Evolutionary conservation across 1,140 invertebrate species (phyloP).

Genomic region (Solen grandis): DNA sequence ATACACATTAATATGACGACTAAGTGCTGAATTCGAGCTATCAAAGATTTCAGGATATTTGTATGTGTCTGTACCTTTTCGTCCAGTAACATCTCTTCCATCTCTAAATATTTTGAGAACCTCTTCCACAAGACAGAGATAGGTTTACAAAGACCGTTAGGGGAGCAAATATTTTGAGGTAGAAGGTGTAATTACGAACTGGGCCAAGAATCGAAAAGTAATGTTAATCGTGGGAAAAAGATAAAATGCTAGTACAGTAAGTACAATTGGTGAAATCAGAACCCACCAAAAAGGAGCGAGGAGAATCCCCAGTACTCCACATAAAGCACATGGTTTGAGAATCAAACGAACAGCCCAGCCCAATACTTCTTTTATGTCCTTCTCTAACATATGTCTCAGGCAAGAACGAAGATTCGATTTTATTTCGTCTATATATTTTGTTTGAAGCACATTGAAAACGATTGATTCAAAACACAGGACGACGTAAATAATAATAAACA

Average conservation of each 20-base stretch:
- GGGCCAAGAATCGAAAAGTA: constrained; percentile 26
- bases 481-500: constrained; percentile 30
- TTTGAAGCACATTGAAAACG: neutral
- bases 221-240: constrained; percentile 36
- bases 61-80: constrained; percentile 12
- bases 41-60: neutral
- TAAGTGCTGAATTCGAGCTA: constrained; percentile 18
- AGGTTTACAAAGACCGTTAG: no score
- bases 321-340: no score
- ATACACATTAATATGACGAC: constrained; percentile 49
- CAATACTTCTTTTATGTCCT: constrained; percentile 22
- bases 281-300: constrained; percentile 56
- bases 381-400: constrained; percentile 63
- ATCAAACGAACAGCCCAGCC: constrained; percentile 2
- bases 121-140: no score
- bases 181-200: constrained; percentile 56
- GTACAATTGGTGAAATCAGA: no score
- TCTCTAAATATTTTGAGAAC: neutral
- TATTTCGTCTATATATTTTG: constrained; percentile 26
- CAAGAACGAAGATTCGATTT: no score
- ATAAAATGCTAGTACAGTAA: no score
- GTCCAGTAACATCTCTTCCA: neutral
- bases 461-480: constrained; percentile 21
- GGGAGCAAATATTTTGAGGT: constrained; percentile 2
- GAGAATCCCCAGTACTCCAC: neutral